Evolutionary conservation across 2,888 invertebrate species (phyloP).

Genomic region (Tipula helvola): DNA sequence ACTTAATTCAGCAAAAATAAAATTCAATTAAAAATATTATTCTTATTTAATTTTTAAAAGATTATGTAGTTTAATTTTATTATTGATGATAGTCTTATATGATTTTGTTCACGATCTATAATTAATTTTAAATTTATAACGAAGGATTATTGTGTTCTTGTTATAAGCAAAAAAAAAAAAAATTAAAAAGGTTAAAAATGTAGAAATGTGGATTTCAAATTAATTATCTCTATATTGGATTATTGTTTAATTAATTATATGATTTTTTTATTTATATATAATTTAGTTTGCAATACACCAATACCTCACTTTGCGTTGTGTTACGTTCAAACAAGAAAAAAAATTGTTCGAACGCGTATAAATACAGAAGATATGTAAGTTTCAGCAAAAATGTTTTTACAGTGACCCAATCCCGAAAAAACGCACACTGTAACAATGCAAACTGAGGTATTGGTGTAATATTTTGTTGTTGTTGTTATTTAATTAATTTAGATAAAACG

Average conservation of each 20-base stretch:
- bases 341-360: too few species aligned
- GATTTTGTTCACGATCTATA: not conserved
- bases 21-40: not conserved
- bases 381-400: too few species aligned
- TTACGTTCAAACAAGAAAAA: too few species aligned
- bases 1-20: not conserved
- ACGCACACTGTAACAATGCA: too few species aligned
- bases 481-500: not conserved
- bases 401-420: too few species aligned
- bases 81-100: not conserved
- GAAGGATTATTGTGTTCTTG: not conserved
- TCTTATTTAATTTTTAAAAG: not conserved
- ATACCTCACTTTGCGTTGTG: too few species aligned
- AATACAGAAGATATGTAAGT: too few species aligned
- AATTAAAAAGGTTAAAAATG: not conserved
- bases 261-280: not conserved
- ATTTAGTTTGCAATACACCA: not conserved
- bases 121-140: not conserved
- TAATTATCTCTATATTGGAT: not conserved
- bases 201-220: not conserved
- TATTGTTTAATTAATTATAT: not conserved
- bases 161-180: too few species aligned
- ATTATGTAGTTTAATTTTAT: not conserved
- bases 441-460: not conserved
- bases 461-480: not conserved